phyloP scores from a whole-genome alignment of 2,113 vertebrate species.

The Syngnathus scovelli region DNA sequence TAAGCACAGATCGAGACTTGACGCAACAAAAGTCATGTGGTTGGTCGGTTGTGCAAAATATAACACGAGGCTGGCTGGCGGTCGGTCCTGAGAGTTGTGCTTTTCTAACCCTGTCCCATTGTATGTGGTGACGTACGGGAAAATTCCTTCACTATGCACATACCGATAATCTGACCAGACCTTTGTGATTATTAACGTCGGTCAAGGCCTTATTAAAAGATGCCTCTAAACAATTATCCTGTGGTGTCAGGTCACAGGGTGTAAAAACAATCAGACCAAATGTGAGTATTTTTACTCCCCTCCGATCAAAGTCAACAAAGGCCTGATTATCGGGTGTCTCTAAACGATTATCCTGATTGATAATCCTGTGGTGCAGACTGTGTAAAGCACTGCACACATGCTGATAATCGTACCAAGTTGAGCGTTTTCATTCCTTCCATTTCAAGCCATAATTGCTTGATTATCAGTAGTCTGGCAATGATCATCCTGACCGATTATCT shows the following conservation, averaged over 20 bases:
- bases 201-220: neutral
- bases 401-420: neutral
- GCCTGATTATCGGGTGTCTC: neutral
- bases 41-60: neutral
- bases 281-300: neutral
- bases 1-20: neutral
- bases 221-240: neutral
- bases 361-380: neutral
- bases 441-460: neutral
- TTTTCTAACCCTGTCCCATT: slow-evolving; percentile 55
- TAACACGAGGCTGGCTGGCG: neutral
- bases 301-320: neutral
- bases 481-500: neutral
- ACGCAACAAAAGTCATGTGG: neutral
- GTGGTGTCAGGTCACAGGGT: no score
- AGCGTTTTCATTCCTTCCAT: neutral
- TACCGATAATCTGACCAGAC: neutral
- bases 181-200: neutral
- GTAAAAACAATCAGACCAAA: neutral
- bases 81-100: slow-evolving; percentile 45
- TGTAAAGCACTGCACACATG: neutral
- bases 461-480: neutral
- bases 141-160: neutral
- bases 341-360: neutral
- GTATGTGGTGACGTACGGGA: neutral